Base-by-base conservation (phyloP, 2,888 invertebrate species). In the Pinctada fucata region DNA sequence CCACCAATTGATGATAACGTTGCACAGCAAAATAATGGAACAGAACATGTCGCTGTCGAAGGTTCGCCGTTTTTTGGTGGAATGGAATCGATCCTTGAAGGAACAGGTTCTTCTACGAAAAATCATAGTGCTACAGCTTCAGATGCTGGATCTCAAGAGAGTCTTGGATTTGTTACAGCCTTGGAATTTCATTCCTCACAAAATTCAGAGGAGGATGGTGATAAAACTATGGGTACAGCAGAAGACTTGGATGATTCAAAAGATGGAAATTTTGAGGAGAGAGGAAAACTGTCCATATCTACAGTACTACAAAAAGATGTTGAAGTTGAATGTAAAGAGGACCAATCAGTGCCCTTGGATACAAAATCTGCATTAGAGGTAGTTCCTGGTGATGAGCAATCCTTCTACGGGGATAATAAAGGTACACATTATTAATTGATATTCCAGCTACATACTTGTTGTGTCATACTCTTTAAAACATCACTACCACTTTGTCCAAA, bases 91-190 rank as follows among this genome's bases (percentile, higher is more conserved):
- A 31, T 31, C 31, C 31, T 31, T 31, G 31, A 31, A 31, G 31
- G 31, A 31, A 31, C 31, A 31, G 31, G 31, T 31, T 31, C 31
- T 31, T 31, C 31, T 31, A 31, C 31, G 31, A 31, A 3, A 13
- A 31, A 67, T 8, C 8, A 67, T 16, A 31, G 8, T 67, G 4
- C 45, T 47, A 5, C 2, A 47, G 31, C 2, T 16, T 3, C 45
- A 45, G 67, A 67, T 48, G 48, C 5, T 31, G 67, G 31, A 67
- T 48, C 45, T 47, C 31, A 6, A 16, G 67, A 67, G 5, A 31
- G n/a, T 67, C 16, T 31, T 67, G 31, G 31, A 65, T 65, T 65
- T 65, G 31, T 65, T 65, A 16, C 65, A 65, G 65, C 65, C n/a
- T 13, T 65, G 31, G 31, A 13, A n/a, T 5, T 31, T 13, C 65